Percentiles rank a stretch among this genome's conserved stretches.
Evolutionary conservation across 2,797 vertebrate genomes (phyloP).

Genomic region (Jordanella pulchra): DNA sequence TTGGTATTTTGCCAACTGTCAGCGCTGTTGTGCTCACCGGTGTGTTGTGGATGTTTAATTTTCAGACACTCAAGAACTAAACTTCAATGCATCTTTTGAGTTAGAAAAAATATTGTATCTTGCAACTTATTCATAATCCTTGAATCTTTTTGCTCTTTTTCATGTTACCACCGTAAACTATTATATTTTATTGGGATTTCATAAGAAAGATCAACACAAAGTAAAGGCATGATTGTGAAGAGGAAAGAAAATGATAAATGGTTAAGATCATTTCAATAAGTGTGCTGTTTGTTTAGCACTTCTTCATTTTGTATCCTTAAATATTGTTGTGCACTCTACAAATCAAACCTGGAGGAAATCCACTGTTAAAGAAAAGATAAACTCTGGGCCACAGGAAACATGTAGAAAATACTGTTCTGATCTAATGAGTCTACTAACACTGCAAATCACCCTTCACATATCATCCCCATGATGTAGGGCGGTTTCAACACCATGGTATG

Average conservation of each 20-base stretch:
- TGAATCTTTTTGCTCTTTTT: neutral
- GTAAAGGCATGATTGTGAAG: neutral
- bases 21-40: slow-evolving; percentile 60
- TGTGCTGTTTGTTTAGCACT: neutral
- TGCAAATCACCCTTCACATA: neutral
- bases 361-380: neutral
- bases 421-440: neutral
- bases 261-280: neutral
- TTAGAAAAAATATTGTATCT: neutral
- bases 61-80: neutral
- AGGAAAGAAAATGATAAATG: neutral
- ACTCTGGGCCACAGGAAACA: neutral
- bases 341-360: neutral
- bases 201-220: neutral
- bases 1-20: slow-evolving; percentile 43
- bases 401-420: too few species aligned
- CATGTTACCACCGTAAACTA: neutral
- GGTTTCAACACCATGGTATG: neutral
- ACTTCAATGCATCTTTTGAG: neutral
- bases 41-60: slow-evolving; percentile 12
- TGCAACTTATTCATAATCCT: neutral
- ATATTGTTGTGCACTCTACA: neutral
- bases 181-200: neutral
- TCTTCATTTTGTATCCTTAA: neutral
- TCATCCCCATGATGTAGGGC: neutral